Evolutionary conservation across 2,797 vertebrate species (phyloP), one percentile per base, ranked within the genome.

Genomic region (Enteromius unitaeniatus): DNA sequence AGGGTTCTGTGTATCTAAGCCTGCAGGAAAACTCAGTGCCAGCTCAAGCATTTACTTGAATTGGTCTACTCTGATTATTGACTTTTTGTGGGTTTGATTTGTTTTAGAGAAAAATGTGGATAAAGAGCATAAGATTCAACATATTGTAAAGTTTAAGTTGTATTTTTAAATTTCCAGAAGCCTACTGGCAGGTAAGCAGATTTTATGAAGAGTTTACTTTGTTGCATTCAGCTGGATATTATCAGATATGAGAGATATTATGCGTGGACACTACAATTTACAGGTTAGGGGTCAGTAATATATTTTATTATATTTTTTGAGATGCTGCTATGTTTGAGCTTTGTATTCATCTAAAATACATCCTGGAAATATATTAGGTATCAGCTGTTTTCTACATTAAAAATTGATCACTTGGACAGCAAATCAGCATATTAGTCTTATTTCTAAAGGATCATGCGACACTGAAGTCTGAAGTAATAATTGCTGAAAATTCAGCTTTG

Each of bases 31-130:
- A n/a, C 1, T 0, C 73, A 23, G 42, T n/a, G 74, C 74, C 74
- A 83, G 19, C 74, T 55, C 11, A 45, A 69, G 34, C 49, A 77
- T 83, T 28, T 83, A 69, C 64, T 34, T 13, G 62, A 76, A 77
- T 83, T 58, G 70, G 40, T 74, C 11, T 21, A 1, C 67, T 72
- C 37, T 72, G 42, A 28, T 23, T 72, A 81, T 49, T 65, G 69
- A 49, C 21, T 37, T 74, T 74, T 51, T 73, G 40, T 31, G 19
- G 23, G 31, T 11, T 62, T 47, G 11, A 34, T 67, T 49, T 34
- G 19, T 79, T 73, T 47, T 31, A 47, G 17, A n/a, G 11, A 15
- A 53, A 28, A 10, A 65, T 17, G 11, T 77, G n/a, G 23, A 3
- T 45, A 19, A 67, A 67, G 42, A 49, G 1, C 2, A 34, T 26